phyloP scores from a whole-genome alignment of 2,797 vertebrate genomes.

The Crocidura indochinensis region DNA sequence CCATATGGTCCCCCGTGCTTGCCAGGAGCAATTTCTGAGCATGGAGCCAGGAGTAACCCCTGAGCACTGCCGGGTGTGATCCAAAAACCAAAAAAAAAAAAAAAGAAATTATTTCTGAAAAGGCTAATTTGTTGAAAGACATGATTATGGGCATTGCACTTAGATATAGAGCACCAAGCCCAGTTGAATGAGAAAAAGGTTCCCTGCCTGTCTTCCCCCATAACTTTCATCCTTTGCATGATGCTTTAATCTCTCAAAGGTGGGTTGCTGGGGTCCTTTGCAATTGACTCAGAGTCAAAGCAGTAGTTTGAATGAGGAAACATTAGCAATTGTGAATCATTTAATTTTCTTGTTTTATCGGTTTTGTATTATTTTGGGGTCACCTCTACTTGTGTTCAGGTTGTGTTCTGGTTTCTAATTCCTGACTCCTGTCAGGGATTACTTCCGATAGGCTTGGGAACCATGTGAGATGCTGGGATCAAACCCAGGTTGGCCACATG shows the following conservation, averaged over 20 bases:
- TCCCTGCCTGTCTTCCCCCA: neutral
- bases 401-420: too few relatives aligned
- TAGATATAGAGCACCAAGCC: neutral
- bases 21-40: too few relatives aligned
- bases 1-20: too few relatives aligned
- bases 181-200: neutral
- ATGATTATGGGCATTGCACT: neutral
- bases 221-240: neutral
- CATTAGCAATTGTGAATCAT: conserved; percentile 49
- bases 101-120: conserved; percentile 13
- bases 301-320: conserved; percentile 55
- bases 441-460: too few relatives aligned
- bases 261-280: neutral
- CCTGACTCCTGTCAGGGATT: too few relatives aligned
- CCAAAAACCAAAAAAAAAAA: too few relatives aligned
- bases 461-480: too few relatives aligned
- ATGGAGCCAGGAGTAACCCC: too few relatives aligned
- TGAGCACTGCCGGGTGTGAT: too few relatives aligned
- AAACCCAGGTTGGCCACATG: too few relatives aligned
- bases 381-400: too few relatives aligned
- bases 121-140: conserved; percentile 27
- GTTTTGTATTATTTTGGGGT: too few relatives aligned
- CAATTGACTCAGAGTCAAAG: conserved; percentile 18
- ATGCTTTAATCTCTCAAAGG: neutral
- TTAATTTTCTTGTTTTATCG: neutral